Conservation (phyloP, 2,888 invertebrate genomes). For the Hypsopygia costalis region DNA sequence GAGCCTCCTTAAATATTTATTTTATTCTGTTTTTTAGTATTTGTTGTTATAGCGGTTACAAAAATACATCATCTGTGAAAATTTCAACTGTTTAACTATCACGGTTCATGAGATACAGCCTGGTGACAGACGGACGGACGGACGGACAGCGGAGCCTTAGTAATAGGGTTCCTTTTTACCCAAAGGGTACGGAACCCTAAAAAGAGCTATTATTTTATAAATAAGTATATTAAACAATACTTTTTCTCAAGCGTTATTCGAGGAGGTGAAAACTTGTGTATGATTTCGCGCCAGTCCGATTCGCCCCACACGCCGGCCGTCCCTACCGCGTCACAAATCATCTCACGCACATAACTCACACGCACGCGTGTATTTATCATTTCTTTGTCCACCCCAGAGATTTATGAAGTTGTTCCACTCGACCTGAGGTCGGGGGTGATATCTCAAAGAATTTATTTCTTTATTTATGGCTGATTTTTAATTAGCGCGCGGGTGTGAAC, state of each 20-base stretch:
- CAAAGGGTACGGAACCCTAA: too few relatives aligned
- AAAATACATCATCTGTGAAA: too few relatives aligned
- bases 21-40: too few relatives aligned
- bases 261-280: not conserved
- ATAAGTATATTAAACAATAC: too few relatives aligned
- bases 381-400: slow-evolving; percentile 65
- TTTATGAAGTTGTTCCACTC: slow-evolving; percentile 35
- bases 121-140: too few relatives aligned
- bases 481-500: not conserved
- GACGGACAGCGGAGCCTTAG: too few relatives aligned
- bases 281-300: not conserved
- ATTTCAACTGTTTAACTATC: too few relatives aligned
- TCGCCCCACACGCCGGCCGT: slow-evolving; percentile 14
- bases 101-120: too few relatives aligned
- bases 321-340: slow-evolving; percentile 51
- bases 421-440: slow-evolving; percentile 12
- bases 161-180: too few relatives aligned
- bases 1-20: too few relatives aligned
- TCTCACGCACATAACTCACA: slow-evolving; percentile 47
- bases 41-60: too few relatives aligned
- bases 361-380: slow-evolving; percentile 59
- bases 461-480: not conserved
- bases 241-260: not conserved
- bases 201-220: too few relatives aligned
- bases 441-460: slow-evolving; percentile 1